Conservation (phyloP, 1,140 invertebrate species). For the Monomorium pharaonis region DNA sequence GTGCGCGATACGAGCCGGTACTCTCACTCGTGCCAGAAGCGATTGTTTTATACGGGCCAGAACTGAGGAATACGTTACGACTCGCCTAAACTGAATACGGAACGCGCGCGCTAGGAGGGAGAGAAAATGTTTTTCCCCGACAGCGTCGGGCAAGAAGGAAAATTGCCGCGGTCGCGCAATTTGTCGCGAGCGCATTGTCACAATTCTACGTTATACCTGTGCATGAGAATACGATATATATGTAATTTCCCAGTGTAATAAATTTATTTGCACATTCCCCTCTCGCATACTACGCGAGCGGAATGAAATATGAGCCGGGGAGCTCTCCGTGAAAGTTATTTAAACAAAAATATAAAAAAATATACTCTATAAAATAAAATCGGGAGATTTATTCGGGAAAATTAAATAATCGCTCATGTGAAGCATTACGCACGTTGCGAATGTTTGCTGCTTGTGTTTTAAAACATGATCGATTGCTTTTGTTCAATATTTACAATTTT, state of each 20-base stretch:
- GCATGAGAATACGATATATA: conserved; percentile 39
- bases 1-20: conserved; percentile 59
- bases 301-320: conserved; percentile 14
- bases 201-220: conserved; percentile 32
- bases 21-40: conserved; percentile 60
- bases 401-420: not conserved
- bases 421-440: not conserved
- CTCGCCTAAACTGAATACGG: conserved; percentile 54
- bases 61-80: conserved; percentile 61
- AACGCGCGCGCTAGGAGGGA: not conserved
- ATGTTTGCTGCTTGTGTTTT: not conserved
- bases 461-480: not conserved
- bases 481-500: not conserved
- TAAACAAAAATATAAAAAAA: conserved; percentile 42
- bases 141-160: conserved; percentile 38
- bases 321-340: conserved; percentile 28
- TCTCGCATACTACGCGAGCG: not conserved
- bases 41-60: conserved; percentile 56
- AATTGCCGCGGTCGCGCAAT: conserved; percentile 31
- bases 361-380: not conserved
- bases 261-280: conserved; percentile 49
- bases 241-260: conserved; percentile 51
- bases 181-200: conserved; percentile 46
- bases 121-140: conserved; percentile 35
- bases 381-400: not conserved